Conservation (phyloP, 2,113 vertebrate species). For the Clarias gariepinus region DNA sequence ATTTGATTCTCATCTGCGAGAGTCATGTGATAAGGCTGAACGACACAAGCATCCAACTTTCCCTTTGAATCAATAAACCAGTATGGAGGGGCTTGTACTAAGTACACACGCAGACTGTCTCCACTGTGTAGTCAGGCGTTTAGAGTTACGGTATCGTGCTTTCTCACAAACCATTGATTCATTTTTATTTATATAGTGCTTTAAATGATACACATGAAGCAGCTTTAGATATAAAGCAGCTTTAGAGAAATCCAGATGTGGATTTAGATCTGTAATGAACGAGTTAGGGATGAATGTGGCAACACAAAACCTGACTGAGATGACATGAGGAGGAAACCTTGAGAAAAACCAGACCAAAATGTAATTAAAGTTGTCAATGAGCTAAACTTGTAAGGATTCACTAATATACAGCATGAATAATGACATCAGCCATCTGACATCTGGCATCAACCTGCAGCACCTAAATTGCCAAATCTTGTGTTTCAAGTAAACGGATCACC, state of each 20-base stretch:
- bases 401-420: slow-evolving; percentile 15
- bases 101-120: slow-evolving; percentile 42
- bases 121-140: neutral
- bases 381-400: neutral
- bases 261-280: neutral
- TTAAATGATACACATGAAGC: neutral
- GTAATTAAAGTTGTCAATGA: neutral
- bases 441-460: neutral
- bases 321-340: neutral
- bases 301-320: neutral
- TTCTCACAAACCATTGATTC: neutral
- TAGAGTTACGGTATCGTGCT: neutral
- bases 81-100: neutral
- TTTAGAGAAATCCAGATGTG: neutral
- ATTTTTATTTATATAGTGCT: neutral
- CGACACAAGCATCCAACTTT: neutral
- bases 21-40: neutral
- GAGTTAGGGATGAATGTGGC: neutral
- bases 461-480: neutral
- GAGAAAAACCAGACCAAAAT: neutral
- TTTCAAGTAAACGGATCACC: neutral
- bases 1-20: neutral
- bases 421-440: neutral
- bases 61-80: slow-evolving; percentile 26
- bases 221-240: neutral